A percentile compares a stretch with the other conserved stretches of the same genome.
phyloP scores from a whole-genome alignment of 1,140 invertebrate genomes.

The Anagrus nilaparvatae region DNA sequence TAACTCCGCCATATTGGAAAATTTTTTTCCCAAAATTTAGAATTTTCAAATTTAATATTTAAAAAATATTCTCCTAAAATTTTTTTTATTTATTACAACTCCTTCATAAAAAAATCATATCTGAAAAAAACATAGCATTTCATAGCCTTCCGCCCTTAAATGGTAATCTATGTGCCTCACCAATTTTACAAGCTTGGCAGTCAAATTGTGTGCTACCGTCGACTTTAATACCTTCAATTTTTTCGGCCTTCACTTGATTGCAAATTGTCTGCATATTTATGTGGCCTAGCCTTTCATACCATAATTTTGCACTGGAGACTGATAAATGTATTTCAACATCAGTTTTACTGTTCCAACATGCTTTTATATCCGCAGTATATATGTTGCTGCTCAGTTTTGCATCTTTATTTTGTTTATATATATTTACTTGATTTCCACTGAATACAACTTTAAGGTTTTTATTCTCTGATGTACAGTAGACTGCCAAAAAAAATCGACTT shows the following conservation, averaged over 20 bases:
- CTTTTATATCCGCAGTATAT: conserved; percentile 12
- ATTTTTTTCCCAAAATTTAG: no score
- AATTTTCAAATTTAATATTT: no score
- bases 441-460: conserved; percentile 16
- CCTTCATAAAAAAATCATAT: no score
- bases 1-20: no score
- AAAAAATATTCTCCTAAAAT: no score
- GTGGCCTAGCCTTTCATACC: conserved; percentile 14
- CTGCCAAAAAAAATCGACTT: no score
- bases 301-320: background rate
- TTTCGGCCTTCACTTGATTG: conserved; percentile 1
- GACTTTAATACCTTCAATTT: conserved; percentile 2
- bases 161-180: conserved; percentile 10
- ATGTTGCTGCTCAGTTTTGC: conserved; percentile 6
- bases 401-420: conserved; percentile 8
- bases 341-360: background rate
- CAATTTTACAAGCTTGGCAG: conserved; percentile 12
- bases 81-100: no score
- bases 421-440: conserved; percentile 2
- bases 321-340: background rate
- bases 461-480: conserved; percentile 8
- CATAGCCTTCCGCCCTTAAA: no score
- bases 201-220: background rate
- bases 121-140: no score
- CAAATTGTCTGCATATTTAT: background rate